These are phyloP conservation scores for Tadarida brasiliensis DNA, from an alignment of 2,797 vertebrate species.

Conservation along the genomic window DNA sequence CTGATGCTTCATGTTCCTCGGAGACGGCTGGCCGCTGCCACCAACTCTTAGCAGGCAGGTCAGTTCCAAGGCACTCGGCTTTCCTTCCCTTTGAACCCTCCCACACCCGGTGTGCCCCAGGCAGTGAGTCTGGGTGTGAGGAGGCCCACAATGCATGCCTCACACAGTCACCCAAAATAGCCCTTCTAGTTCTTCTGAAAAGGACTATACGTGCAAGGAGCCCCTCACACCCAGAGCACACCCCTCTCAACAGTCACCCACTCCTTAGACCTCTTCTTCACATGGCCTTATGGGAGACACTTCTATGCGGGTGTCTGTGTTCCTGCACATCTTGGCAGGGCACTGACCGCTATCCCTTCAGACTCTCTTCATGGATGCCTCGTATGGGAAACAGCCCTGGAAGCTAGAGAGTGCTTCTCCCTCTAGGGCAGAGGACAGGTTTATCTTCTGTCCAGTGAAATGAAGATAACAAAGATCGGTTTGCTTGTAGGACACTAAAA, in stretches of 20 bases:
- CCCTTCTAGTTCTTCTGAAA: background rate
- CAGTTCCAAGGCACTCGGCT: background rate
- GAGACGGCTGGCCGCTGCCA: background rate
- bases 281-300: background rate
- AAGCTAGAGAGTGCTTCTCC: background rate
- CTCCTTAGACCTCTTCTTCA: background rate
- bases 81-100: background rate
- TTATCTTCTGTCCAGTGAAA: background rate
- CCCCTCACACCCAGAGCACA: background rate
- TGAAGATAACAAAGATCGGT: background rate
- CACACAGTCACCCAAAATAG: background rate
- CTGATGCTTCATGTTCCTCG: background rate
- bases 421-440: background rate
- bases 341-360: background rate
- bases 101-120: background rate
- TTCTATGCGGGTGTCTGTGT: background rate
- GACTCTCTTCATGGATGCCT: background rate
- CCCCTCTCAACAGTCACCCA: background rate
- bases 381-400: background rate
- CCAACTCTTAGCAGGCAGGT: background rate
- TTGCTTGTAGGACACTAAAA: background rate
- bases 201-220: background rate
- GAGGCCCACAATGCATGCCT: background rate
- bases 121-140: background rate
- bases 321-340: background rate